Evolutionary conservation across 2,113 vertebrate genomes (phyloP).

Genomic region (Tetrao urogallus): DNA sequence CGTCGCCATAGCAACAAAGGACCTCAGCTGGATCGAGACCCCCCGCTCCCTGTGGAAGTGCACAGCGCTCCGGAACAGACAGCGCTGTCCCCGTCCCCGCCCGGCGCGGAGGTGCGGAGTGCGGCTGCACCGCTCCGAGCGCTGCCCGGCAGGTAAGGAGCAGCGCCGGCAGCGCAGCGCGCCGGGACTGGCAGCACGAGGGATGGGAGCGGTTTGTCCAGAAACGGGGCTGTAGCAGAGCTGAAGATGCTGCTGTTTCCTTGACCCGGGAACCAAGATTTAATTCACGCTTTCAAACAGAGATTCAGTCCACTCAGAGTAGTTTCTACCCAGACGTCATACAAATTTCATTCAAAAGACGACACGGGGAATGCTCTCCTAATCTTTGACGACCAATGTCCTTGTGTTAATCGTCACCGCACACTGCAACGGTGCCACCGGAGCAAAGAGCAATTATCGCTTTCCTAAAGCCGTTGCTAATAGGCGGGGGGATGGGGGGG

Average conservation of each 20-base stretch:
- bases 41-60: neutral
- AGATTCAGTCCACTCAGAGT: neutral
- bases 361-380: rapidly evolving
- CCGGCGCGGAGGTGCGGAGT: neutral
- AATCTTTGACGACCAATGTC: rapidly evolving
- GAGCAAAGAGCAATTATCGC: rapidly evolving
- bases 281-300: neutral
- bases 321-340: neutral
- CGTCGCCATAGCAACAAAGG: conserved; percentile 53
- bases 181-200: rapidly evolving
- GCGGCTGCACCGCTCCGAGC: neutral
- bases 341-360: neutral
- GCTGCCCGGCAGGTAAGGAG: neutral
- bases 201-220: neutral
- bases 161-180: rapidly evolving
- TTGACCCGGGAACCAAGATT: neutral
- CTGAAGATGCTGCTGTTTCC: neutral
- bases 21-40: neutral
- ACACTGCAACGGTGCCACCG: neutral
- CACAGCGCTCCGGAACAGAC: neutral
- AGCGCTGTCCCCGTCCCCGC: neutral
- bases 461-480: rapidly evolving
- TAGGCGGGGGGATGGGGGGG: rapidly evolving
- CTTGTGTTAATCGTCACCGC: rapidly evolving
- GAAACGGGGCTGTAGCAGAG: rapidly evolving